Evolutionary conservation across 2,888 invertebrate species (phyloP), one percentile per base, ranked within the genome.

Genomic region (Merodon equestris): DNA sequence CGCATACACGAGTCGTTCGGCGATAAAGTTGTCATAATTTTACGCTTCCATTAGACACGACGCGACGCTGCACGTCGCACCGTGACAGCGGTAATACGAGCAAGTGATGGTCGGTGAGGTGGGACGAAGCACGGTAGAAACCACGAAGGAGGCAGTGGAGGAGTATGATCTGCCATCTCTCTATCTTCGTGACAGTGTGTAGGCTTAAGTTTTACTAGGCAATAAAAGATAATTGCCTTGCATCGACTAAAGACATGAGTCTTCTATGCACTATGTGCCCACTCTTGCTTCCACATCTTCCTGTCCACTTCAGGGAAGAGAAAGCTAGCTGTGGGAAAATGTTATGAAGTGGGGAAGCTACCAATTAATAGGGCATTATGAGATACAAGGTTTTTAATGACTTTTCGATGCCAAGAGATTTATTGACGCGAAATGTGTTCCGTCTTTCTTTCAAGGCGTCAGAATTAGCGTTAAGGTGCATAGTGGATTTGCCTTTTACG

Each of bases 21-120:
- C 36, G 72, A 73, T 73, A 66, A 73, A 73, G 72, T 57, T 73
- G 72, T 73, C 58, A 73, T 73, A 66, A 61, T 47, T 73, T 60
- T 14, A 53, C 58, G 64, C 34, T 47, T 66, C 66, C 47, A 73
- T 58, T 73, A 73, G 66, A 66, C 64, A 27, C 27, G 27, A 27
- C 27, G 27, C 27, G 27, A 27, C 27, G 7, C 27, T 27, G 27
- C 54, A 44, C 72, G 47, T 40, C 45, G 51, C 15, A 27, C 27
- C 1, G 18, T 17, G 13, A 38, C 64, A 61, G 48, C 19, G 13
- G 40, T 18, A 47, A 34, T n/a, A 10, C 13, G 18, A 51, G 45
- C 38, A 40, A n/a, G n/a, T n/a, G n/a, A n/a, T n/a, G n/a, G n/a
- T n/a, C n/a, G n/a, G 27, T 7, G 7, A 27, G 27, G 7, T 4